Conservation (phyloP, 2,797 vertebrate species). For the Limnodromus scolopaceus region DNA sequence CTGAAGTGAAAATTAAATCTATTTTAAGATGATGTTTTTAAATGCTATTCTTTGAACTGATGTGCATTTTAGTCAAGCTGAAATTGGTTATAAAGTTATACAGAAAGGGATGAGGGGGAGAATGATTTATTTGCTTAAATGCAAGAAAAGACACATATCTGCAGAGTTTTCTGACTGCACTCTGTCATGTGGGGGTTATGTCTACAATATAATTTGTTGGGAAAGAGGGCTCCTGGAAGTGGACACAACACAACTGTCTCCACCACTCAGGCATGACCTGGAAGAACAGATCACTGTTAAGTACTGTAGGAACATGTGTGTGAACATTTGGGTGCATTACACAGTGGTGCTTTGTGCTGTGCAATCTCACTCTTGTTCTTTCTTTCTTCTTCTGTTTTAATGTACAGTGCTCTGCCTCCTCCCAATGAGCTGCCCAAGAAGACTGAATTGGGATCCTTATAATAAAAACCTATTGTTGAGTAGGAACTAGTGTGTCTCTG, state of each 20-base stretch:
- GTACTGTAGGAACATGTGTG: rapidly evolving
- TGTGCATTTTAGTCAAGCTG: background rate
- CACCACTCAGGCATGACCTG: background rate
- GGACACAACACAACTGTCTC: background rate
- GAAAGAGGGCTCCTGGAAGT: background rate
- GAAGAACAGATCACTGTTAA: background rate
- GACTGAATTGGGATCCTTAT: background rate
- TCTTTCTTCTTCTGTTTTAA: background rate
- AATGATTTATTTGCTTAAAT: background rate
- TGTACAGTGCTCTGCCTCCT: rapidly evolving
- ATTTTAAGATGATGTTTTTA: constrained; percentile 33
- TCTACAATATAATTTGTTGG: background rate
- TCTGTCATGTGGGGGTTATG: background rate
- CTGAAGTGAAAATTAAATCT: constrained; percentile 43
- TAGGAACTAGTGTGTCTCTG: background rate
- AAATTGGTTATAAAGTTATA: background rate
- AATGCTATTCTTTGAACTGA: constrained; percentile 14
- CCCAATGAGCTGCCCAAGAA: background rate
- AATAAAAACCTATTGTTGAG: background rate
- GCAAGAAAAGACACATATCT: background rate
- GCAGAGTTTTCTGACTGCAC: background rate
- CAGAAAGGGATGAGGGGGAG: background rate
- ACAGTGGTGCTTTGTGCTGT: background rate
- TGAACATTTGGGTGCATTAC: background rate
- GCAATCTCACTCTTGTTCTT: background rate